Conservation (phyloP, 2,797 vertebrate species). For the Oophaga sylvatica region DNA sequence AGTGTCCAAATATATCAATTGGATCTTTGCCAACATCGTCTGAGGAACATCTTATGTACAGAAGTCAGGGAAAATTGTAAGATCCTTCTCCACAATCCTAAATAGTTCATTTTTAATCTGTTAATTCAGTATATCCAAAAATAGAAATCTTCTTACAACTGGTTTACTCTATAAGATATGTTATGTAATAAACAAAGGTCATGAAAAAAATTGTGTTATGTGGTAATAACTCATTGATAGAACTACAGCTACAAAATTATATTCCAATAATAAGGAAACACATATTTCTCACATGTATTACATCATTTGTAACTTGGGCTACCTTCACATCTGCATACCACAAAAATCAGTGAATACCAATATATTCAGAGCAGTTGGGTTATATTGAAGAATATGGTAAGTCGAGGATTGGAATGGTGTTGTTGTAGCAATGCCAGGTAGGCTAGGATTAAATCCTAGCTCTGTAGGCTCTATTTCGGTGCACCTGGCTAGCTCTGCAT, state of each 20-base stretch:
- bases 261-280: too few species aligned
- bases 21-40: slow-evolving; percentile 65
- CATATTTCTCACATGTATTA: too few species aligned
- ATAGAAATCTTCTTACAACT: neutral
- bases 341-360: too few species aligned
- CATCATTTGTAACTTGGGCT: too few species aligned
- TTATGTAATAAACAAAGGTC: neutral
- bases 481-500: too few species aligned
- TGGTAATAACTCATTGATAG: neutral
- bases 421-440: too few species aligned
- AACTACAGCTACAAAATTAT: neutral
- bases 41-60: slow-evolving; percentile 9
- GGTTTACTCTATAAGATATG: neutral
- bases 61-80: neutral
- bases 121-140: neutral
- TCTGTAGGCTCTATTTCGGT: too few species aligned
- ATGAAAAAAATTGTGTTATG: neutral
- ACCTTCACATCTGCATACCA: too few species aligned
- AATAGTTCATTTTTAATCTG: neutral
- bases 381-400: too few species aligned
- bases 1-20: slow-evolving; percentile 65
- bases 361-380: too few species aligned
- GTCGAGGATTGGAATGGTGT: too few species aligned
- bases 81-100: neutral
- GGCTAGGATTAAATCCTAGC: too few species aligned